Conservation (phyloP, 2,797 vertebrate genomes). For the Diplodus sargus region DNA sequence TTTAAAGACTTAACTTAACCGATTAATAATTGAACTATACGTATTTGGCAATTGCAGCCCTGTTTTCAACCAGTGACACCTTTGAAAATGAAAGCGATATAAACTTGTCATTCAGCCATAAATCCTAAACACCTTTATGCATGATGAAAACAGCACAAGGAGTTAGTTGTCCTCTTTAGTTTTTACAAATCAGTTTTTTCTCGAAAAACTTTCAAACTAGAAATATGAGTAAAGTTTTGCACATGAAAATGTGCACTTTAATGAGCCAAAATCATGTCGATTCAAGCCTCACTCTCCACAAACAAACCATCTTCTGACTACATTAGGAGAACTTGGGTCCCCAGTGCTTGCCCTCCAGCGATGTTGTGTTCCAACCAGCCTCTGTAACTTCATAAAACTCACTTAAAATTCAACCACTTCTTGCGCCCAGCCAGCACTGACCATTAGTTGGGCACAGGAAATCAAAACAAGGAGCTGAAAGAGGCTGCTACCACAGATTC, state of each 20-base stretch:
- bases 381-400: not conserved
- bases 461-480: too few species aligned
- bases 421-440: not conserved
- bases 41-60: too few species aligned
- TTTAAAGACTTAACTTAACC: too few species aligned
- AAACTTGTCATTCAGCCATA: not conserved
- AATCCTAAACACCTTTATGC: not conserved
- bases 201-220: not conserved
- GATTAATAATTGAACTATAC: too few species aligned
- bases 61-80: too few species aligned
- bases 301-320: not conserved
- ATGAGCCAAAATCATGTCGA: not conserved
- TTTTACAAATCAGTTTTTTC: not conserved
- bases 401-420: not conserved
- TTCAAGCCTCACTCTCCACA: not conserved
- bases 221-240: not conserved
- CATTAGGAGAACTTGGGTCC: not conserved
- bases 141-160: not conserved
- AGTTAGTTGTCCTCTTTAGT: not conserved
- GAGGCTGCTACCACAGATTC: too few species aligned
- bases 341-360: not conserved
- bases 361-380: too few species aligned
- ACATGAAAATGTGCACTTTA: not conserved
- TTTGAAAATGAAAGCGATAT: not conserved
- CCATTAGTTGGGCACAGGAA: not conserved